Base-by-base conservation (phyloP, 2,888 invertebrate species). In the Drosophila nigritarsus region DNA sequence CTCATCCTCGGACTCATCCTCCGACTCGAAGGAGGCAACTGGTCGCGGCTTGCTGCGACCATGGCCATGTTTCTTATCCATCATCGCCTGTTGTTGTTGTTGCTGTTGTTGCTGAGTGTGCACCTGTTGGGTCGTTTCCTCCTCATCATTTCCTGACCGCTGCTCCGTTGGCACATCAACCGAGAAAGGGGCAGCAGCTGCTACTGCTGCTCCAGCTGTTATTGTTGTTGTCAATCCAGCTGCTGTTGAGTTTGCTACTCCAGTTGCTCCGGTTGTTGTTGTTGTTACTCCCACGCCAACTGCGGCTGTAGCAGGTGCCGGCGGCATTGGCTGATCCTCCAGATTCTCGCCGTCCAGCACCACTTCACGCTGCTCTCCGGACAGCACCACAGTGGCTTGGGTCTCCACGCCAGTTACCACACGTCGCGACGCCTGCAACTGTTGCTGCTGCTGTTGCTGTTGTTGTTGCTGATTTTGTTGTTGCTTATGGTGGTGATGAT, bases 261-360 rank as follows among this genome's bases (percentile, higher is more conserved):
- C 55, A 51, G 45, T 36, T 36, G 34, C 48, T 8, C 48, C 38
- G 9, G 20, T 20, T 34, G 2, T 7, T 61, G 64, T 73, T 48
- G 70, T 5, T 59, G 49, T 18, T 67, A 66, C 60, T 63, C 58
- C 58, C 30, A 20, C n/a, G 50, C 68, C 42, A 40, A 24, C 20
- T 32, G 50, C 32, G 18, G 55, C 32, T 42, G 48, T 13, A 15
- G 53, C 29, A 62, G 72, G 7, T 62, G 65, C 1, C 60, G 50
- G 69, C 11, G 40, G 13, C 38, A 15, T 11, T 20, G 76, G 36
- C n/a, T 92, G 91, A 82, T 93, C 93, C 74, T 93, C 93, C n/a
- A 93, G 73, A 87, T 95, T 95, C 84, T 95, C 95, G 0, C 95
- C 95, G 80, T 95, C 95, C 92, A 95, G 93, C 49, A 93, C 94